These are phyloP conservation scores for Eurystomus gularis DNA, from an alignment of 2,113 vertebrate species.

Conservation along the genomic window DNA sequence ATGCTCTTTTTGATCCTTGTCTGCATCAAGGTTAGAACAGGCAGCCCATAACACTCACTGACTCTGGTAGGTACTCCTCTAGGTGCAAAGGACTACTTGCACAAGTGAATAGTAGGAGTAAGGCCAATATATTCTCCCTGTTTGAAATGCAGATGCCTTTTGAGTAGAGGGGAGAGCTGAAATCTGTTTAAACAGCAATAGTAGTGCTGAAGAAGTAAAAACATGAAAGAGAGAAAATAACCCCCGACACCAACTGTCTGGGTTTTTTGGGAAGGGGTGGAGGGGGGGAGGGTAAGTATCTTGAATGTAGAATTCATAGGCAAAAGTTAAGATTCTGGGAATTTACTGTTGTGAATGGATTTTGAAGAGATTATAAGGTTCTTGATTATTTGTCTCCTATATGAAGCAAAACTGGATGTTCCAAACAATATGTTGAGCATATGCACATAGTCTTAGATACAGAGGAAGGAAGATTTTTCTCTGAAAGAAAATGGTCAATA, in stretches of 20 bases:
- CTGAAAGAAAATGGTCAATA: background rate
- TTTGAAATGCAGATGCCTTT: background rate
- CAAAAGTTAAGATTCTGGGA: background rate
- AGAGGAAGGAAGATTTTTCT: background rate
- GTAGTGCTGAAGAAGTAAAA: background rate
- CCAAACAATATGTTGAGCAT: background rate
- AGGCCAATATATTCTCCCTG: background rate
- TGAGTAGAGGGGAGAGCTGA: background rate
- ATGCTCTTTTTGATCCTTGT: background rate
- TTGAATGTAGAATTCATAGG: background rate
- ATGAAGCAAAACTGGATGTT: background rate
- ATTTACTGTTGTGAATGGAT: background rate
- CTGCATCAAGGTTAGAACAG: background rate
- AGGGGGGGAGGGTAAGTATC: background rate
- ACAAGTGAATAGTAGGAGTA: background rate
- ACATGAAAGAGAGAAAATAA: background rate
- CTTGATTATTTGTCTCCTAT: background rate
- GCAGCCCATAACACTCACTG: background rate
- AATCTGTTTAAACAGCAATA: background rate
- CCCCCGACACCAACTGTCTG: background rate
- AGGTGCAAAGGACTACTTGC: background rate
- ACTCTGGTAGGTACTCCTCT: background rate
- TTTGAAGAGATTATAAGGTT: background rate
- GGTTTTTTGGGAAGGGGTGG: background rate
- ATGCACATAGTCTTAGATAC: accelerated